phyloP scores from a whole-genome alignment of 1,140 invertebrate genomes.

The Littorina saxatilis region DNA sequence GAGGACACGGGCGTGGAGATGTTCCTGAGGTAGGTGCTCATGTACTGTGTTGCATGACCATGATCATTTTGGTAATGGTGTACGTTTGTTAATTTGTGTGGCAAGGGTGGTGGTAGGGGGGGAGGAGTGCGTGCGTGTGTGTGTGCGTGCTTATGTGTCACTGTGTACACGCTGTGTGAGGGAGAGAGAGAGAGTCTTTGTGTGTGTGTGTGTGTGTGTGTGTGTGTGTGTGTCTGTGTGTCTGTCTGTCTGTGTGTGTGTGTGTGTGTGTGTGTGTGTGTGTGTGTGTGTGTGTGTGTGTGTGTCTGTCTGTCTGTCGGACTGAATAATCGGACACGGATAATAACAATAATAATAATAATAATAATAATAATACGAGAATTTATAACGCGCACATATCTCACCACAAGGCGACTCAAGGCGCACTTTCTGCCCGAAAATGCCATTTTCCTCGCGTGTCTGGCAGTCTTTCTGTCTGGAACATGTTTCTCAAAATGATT shows the following conservation, averaged over 20 bases:
- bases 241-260: background rate
- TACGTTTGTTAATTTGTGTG: too few relatives aligned
- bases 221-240: too few relatives aligned
- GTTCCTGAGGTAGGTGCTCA: constrained; percentile 60
- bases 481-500: too few relatives aligned
- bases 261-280: constrained; percentile 20
- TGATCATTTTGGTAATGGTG: too few relatives aligned
- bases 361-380: too few relatives aligned
- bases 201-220: background rate
- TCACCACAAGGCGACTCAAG: too few relatives aligned
- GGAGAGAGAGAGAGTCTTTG: background rate
- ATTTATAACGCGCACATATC: too few relatives aligned
- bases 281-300: constrained; percentile 20
- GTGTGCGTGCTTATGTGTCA: background rate
- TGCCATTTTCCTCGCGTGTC: too few relatives aligned
- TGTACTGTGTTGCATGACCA: background rate
- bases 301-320: background rate
- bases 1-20: constrained; percentile 66
- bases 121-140: background rate
- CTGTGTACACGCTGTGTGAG: background rate
- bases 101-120: too few relatives aligned
- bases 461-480: too few relatives aligned
- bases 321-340: background rate
- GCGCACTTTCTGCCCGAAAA: too few relatives aligned
- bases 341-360: too few relatives aligned